Conservation (phyloP, 2,888 invertebrate species). For the Ectemnius lituratus region DNA sequence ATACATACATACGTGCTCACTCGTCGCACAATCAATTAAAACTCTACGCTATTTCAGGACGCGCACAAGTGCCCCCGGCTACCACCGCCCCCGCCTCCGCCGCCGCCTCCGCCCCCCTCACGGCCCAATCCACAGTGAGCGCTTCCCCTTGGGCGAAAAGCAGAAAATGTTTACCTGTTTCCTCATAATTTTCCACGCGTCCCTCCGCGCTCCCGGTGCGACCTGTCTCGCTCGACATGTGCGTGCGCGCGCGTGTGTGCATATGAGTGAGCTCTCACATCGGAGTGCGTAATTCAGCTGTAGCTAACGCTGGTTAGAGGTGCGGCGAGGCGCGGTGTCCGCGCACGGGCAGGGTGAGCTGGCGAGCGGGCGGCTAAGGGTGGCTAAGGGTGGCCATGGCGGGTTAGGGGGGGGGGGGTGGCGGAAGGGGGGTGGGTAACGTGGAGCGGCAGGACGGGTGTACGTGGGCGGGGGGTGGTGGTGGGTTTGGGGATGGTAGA, state of each 20-base stretch:
- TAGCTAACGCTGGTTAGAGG: constrained; percentile 66
- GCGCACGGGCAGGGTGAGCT: constrained; percentile 47
- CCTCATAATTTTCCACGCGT: constrained; percentile 53
- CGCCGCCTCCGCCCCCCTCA: no score
- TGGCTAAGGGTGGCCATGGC: constrained; percentile 36
- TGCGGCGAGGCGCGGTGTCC: constrained; percentile 36
- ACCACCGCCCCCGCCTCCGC: no score
- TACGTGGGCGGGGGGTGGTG: constrained; percentile 57
- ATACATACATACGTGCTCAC: background rate
- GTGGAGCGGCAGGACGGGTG: constrained; percentile 39
- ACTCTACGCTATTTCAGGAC: constrained; percentile 14
- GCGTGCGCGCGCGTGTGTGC: background rate
- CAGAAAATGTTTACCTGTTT: constrained; percentile 47
- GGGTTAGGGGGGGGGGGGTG: constrained; percentile 58
- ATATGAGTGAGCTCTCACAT: constrained; percentile 42
- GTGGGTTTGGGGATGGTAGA: constrained; percentile 12
- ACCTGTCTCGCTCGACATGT: background rate
- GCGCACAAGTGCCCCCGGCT: background rate
- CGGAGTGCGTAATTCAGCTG: constrained; percentile 73
- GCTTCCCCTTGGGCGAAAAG: constrained; percentile 15
- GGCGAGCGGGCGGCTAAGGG: constrained; percentile 39
- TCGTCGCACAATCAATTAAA: constrained; percentile 1
- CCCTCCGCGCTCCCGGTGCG: constrained; percentile 21
- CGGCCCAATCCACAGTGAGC: background rate
- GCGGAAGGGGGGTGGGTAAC: constrained; percentile 57